Evolutionary conservation across 1,140 invertebrate genomes (phyloP).

Genomic region (Drosophila leontia): DNA sequence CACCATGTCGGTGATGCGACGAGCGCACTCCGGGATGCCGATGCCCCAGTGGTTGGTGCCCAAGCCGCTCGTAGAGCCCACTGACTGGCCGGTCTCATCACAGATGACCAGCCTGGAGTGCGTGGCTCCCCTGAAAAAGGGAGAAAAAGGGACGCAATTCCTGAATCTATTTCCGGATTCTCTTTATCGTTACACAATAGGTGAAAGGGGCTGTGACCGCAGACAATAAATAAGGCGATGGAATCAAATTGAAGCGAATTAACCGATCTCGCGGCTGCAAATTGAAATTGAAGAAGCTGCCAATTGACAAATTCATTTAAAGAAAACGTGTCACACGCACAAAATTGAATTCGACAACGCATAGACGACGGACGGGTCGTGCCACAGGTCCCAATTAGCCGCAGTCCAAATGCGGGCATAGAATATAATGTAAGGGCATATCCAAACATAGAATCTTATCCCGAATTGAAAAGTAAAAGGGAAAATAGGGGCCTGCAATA

Average conservation of each 20-base stretch:
- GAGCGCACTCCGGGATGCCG: constrained; percentile 91
- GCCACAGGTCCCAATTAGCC: constrained; percentile 6
- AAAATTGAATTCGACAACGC: constrained; percentile 39
- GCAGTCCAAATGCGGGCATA: constrained; percentile 17
- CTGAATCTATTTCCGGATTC: constrained; percentile 33
- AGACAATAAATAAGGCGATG: constrained; percentile 27
- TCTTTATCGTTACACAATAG: constrained; percentile 50
- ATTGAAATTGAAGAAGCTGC: constrained; percentile 53
- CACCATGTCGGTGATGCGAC: constrained; percentile 91
- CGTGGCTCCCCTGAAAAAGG: constrained; percentile 91
- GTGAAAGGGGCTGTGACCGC: constrained; percentile 46
- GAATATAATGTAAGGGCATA: background rate
- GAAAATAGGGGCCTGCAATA: constrained; percentile 12
- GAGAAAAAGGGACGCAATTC: constrained; percentile 8
- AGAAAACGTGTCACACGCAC: constrained; percentile 50
- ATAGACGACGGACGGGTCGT: background rate
- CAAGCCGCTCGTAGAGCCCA: constrained; percentile 89
- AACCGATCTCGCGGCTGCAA: constrained; percentile 34
- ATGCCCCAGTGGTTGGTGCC: constrained; percentile 94
- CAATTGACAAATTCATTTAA: constrained; percentile 53
- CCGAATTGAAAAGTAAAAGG: background rate
- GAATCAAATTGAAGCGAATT: constrained; percentile 62
- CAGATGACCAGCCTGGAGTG: constrained; percentile 92
- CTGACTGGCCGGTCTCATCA: constrained; percentile 88
- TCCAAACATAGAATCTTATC: background rate